A percentile compares a stretch with the other conserved stretches of the same genome.
These are phyloP conservation scores for Diabrotica undecimpunctata DNA, from an alignment of 1,140 invertebrate species.

Conservation along the genomic window DNA sequence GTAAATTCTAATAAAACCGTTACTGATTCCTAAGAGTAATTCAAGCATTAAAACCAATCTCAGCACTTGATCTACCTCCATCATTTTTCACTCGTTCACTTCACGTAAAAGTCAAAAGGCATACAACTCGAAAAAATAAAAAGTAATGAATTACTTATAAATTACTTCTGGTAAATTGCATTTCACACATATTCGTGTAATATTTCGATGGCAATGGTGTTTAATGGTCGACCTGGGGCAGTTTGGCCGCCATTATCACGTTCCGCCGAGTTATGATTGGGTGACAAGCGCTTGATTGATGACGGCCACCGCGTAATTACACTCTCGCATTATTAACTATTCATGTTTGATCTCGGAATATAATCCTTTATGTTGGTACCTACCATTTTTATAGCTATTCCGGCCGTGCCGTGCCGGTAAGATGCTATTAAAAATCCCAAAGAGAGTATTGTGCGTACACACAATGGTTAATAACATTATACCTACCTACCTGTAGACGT, in stretches of 20 bases:
- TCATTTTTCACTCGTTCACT: background rate
- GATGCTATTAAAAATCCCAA: too few species aligned
- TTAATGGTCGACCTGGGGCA: constrained; percentile 1
- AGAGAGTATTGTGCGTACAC: too few species aligned
- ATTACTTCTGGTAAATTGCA: background rate
- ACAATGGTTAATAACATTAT: too few species aligned
- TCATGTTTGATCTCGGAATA: background rate
- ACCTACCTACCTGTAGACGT: too few species aligned
- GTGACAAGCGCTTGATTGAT: background rate
- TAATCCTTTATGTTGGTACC: background rate
- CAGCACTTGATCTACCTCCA: too few species aligned
- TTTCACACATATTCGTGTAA: constrained; percentile 1
- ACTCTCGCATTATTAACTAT: background rate
- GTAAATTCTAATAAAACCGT: too few species aligned
- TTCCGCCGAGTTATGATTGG: background rate
- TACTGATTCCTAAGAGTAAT: too few species aligned
- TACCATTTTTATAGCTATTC: too few species aligned
- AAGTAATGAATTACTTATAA: background rate
- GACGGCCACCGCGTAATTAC: background rate
- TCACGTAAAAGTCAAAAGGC: background rate
- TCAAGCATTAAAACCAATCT: too few species aligned
- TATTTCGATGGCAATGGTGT: background rate
- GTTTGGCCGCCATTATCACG: background rate
- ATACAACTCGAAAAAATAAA: background rate
- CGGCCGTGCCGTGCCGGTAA: too few species aligned